A percentile compares a stretch with the other conserved stretches of the same genome.
phyloP scores from a whole-genome alignment of 2,113 vertebrate genomes.

The Theristicus caerulescens region DNA sequence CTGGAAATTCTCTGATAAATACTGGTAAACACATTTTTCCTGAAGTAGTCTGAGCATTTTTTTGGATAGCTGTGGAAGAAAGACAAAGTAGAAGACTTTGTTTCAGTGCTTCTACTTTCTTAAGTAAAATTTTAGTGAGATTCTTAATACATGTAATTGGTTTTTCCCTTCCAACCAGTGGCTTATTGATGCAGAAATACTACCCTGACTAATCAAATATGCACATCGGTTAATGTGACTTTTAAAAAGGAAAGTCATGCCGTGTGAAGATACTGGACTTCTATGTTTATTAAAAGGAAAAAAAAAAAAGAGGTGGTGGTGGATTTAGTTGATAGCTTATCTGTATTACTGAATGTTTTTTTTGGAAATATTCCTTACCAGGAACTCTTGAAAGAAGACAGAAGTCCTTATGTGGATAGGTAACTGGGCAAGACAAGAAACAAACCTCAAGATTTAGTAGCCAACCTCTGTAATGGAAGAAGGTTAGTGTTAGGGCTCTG shows the following conservation, averaged over 20 bases:
- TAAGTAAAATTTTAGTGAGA: not conserved
- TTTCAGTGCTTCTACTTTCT: not conserved
- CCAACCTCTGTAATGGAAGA: not conserved
- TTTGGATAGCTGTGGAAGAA: not conserved
- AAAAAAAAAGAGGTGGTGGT: not conserved
- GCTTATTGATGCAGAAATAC: not conserved
- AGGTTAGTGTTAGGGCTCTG: not conserved
- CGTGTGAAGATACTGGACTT: not conserved
- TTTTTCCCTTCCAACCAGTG: not conserved
- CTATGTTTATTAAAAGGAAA: not conserved
- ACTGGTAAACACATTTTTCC: not conserved
- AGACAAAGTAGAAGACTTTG: not conserved
- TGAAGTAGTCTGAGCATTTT: not conserved
- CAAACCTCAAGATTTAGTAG: not conserved
- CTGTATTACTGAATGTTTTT: not conserved
- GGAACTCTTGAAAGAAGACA: not conserved
- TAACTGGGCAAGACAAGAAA: not conserved
- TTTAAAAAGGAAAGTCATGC: not conserved
- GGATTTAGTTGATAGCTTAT: not conserved
- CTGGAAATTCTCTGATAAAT: not conserved
- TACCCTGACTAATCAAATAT: not conserved
- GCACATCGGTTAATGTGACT: not conserved
- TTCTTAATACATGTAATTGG: not conserved
- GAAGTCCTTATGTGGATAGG: not conserved
- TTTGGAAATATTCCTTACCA: not conserved